These are phyloP conservation scores for Carduelis carduelis DNA, from an alignment of 2,797 vertebrate genomes.

Conservation along the genomic window DNA sequence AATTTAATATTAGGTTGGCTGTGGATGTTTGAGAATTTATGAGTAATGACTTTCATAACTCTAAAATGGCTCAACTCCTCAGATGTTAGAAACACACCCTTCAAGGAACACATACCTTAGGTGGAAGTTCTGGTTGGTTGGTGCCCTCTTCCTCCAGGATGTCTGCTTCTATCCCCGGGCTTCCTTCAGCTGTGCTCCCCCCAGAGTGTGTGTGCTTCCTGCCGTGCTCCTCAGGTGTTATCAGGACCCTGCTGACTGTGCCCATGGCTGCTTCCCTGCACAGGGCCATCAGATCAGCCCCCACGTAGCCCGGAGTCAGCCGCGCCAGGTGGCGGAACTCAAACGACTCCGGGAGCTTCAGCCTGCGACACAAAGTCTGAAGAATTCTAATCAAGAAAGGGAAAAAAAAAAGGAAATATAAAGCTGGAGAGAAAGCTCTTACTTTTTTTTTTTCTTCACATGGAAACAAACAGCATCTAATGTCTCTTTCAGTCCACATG, in stretches of 20 bases:
- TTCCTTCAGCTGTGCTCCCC: background rate
- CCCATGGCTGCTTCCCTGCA: constrained; percentile 90
- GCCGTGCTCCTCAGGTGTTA: constrained; percentile 37
- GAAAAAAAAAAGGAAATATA: background rate
- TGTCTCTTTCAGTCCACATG: background rate
- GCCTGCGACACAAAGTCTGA: constrained; percentile 88
- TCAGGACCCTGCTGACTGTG: constrained; percentile 85
- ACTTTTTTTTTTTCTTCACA: background rate
- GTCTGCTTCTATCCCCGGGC: background rate
- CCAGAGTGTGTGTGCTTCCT: fast-evolving
- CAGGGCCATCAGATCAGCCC: constrained; percentile 93
- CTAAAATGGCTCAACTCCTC: background rate
- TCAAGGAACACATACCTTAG: constrained; percentile 3
- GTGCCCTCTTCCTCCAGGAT: background rate
- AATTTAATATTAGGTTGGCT: background rate
- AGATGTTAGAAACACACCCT: background rate
- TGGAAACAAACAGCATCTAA: background rate
- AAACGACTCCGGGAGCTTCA: constrained; percentile 83
- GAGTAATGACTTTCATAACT: background rate
- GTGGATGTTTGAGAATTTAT: background rate
- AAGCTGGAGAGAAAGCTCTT: background rate
- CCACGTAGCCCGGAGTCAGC: constrained; percentile 92
- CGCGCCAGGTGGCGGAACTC: constrained; percentile 82
- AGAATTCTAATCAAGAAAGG: constrained; percentile 81
- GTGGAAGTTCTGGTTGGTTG: background rate